Evolutionary conservation across 2,797 vertebrate genomes (phyloP), one percentile per base, ranked within the genome.

Genomic region (Potorous gilbertii): DNA sequence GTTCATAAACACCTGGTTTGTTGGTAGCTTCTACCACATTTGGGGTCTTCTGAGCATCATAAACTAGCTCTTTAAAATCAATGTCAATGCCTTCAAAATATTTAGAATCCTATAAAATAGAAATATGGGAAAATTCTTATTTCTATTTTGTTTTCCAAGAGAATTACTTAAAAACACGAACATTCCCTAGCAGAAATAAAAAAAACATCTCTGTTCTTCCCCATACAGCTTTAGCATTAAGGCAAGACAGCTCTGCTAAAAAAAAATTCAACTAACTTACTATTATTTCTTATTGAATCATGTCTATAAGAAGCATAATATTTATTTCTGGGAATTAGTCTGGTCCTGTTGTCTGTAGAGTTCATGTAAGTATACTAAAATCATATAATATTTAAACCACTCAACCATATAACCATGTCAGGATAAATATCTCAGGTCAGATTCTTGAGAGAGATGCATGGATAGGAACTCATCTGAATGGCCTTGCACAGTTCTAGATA

Each of bases 1-100:
- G 99, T 59, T 98, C 98, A 95, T 99, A 99, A 92, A 99, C 99
- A 16, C 99, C 99, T 5, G 98, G 95, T 97, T 99, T 99, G 97
- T 99, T 99, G 96, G 99, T 99, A 96, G 99, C 99, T 98, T 99
- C 99, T 93, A 99, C 97, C 0, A 99, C 99, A 10, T 99, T 99
- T 50, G 99, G 99, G 0, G 99, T 99, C 98, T 98, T 99, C 96
- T 98, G 98, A 95, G 98, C 97, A 52, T 98, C 98, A 27, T 97
- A 97, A 3, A 99, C 99, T 98, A 99, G 98, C 90, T 99, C 99
- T 98, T 99, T 99, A 98, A 99, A 99, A 98, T 99, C 99, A 16
- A 54, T 93, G 98, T 99, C 99, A 96, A 99, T 99, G 93, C 99
- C 99, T 96, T 99, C 99, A 87, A 99, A 99, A 97, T 99, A 98